phyloP scores from a whole-genome alignment of 2,113 vertebrate species.

The Hystrix cristata region DNA sequence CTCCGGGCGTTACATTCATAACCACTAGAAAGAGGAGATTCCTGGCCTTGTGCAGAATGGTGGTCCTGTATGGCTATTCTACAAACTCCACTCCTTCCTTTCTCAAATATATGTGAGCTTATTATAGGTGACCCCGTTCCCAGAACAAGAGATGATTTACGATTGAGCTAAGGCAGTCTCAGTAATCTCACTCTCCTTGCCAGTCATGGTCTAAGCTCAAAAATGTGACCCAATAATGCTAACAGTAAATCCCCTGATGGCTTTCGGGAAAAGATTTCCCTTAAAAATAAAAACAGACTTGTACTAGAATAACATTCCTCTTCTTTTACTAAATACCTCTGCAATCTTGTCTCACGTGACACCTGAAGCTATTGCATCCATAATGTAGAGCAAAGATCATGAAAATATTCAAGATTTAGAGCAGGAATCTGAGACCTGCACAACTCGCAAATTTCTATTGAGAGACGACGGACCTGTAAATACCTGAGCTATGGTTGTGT shows the following conservation, averaged over 20 bases:
- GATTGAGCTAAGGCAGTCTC: not conserved
- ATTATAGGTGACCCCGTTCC: not conserved
- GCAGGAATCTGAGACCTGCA: not conserved
- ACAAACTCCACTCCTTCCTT: not conserved
- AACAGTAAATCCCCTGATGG: not conserved
- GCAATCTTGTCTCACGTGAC: not conserved
- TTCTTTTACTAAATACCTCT: not conserved
- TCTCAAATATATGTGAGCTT: not conserved
- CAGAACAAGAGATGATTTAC: not conserved
- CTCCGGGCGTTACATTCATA: not conserved
- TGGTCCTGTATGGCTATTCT: not conserved
- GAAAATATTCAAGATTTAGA: not conserved
- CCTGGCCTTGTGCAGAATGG: not conserved
- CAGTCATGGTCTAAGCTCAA: not conserved
- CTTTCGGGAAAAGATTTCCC: not conserved
- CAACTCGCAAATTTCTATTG: not conserved
- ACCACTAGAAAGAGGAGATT: not conserved
- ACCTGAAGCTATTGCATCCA: not conserved
- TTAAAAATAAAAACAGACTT: not conserved
- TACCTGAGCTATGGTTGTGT: not conserved
- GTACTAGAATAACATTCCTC: not conserved
- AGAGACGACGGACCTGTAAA: not conserved
- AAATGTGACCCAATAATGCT: not conserved
- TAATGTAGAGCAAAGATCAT: not conserved
- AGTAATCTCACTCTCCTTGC: not conserved